Evolutionary conservation across 2,797 vertebrate species (phyloP).

Genomic region (Protonibea diacanthus): DNA sequence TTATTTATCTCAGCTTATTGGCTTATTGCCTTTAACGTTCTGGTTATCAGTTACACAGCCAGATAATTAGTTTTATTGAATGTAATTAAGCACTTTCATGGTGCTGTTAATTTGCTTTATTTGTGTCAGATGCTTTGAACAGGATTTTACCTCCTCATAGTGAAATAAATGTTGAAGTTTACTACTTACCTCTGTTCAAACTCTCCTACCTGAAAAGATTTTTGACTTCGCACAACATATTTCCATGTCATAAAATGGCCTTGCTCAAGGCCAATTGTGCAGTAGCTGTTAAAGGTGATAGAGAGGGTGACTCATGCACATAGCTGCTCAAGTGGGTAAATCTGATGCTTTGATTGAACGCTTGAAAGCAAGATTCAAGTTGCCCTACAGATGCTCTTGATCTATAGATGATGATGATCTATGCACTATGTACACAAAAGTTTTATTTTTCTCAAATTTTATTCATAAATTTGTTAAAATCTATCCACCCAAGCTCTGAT

Average conservation of each 20-base stretch:
- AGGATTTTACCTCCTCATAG: conserved; percentile 20
- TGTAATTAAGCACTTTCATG: conserved; percentile 30
- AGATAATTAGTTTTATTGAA: conserved; percentile 41
- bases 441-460: too few species aligned
- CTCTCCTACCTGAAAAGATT: conserved; percentile 15
- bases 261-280: conserved; percentile 3
- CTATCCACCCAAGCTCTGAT: too few species aligned
- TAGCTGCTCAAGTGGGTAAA: neutral
- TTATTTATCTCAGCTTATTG: conserved; percentile 38
- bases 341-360: neutral
- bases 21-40: conserved; percentile 31
- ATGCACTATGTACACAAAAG: too few species aligned
- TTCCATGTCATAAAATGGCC: neutral
- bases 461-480: too few species aligned
- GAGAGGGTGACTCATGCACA: conserved; percentile 8
- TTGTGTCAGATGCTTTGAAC: conserved; percentile 21
- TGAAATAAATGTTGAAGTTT: conserved; percentile 5
- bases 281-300: conserved; percentile 11
- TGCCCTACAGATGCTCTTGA: neutral
- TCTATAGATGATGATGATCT: too few species aligned
- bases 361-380: neutral
- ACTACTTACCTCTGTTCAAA: conserved; percentile 12
- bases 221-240: neutral
- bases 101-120: conserved; percentile 21
- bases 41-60: conserved; percentile 26